Conservation (phyloP, 1,140 invertebrate genomes). For the Theocolax elegans region DNA sequence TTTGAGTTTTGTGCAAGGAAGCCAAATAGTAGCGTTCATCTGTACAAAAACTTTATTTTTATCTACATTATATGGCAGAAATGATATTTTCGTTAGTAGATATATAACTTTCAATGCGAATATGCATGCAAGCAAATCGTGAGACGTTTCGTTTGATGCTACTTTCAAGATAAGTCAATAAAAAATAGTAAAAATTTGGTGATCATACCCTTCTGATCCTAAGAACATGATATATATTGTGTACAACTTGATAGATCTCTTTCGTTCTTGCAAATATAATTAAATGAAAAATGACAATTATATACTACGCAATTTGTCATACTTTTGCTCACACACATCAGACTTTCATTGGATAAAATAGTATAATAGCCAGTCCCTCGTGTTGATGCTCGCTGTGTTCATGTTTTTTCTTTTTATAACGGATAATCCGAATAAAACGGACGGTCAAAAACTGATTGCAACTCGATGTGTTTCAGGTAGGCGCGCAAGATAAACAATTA, state of each 20-base stretch:
- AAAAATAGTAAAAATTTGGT: slow-evolving; percentile 23
- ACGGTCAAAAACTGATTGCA: slow-evolving; percentile 28
- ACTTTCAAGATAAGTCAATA: slow-evolving; percentile 10
- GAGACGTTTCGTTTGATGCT: background rate
- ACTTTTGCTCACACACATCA: slow-evolving; percentile 29
- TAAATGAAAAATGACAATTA: slow-evolving; percentile 12
- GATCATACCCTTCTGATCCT: background rate
- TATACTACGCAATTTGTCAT: slow-evolving; percentile 32
- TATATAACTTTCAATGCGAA: slow-evolving; percentile 9
- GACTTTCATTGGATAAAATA: slow-evolving; percentile 32
- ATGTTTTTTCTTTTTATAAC: slow-evolving; percentile 4
- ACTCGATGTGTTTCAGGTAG: slow-evolving; percentile 26
- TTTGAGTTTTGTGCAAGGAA: slow-evolving; percentile 20
- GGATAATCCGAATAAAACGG: slow-evolving; percentile 7
- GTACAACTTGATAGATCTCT: background rate
- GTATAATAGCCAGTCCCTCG: slow-evolving; percentile 16
- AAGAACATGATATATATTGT: slow-evolving; percentile 8
- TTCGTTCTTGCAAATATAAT: slow-evolving; percentile 7
- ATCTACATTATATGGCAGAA: slow-evolving; percentile 11
- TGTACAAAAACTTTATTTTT: slow-evolving; percentile 27
- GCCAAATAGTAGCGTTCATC: slow-evolving; percentile 2
- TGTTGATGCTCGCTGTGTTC: slow-evolving; percentile 19
- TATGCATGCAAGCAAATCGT: background rate
- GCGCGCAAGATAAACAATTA: slow-evolving; percentile 23
- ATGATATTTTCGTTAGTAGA: slow-evolving; percentile 3